phyloP scores from a whole-genome alignment of 1,140 invertebrate genomes.

The Delia radicum region DNA sequence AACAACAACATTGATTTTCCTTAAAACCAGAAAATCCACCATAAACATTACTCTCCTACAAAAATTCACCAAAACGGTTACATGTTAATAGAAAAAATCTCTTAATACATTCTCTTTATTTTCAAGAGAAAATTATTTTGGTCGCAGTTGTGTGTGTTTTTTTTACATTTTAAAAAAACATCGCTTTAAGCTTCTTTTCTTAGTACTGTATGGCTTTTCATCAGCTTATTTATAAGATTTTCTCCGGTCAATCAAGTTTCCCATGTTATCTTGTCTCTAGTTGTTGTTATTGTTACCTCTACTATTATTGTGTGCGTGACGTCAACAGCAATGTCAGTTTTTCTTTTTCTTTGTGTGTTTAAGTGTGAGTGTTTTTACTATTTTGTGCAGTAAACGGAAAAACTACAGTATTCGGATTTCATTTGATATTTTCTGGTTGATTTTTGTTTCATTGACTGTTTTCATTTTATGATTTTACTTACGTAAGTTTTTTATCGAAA shows the following conservation, averaged over 20 bases:
- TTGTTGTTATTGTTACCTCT: background rate
- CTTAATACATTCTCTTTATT: too few species aligned
- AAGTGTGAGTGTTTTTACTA: background rate
- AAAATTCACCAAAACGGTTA: background rate
- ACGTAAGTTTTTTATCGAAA: background rate
- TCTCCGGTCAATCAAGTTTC: background rate
- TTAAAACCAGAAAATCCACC: background rate
- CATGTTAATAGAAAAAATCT: too few species aligned
- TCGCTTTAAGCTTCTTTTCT: background rate
- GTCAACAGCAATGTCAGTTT: background rate
- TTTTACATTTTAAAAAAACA: background rate
- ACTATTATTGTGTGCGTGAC: background rate
- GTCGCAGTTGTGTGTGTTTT: too few species aligned
- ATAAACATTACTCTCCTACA: background rate
- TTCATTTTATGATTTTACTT: background rate
- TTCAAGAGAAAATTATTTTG: too few species aligned
- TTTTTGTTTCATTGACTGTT: background rate
- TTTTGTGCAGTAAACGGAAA: background rate
- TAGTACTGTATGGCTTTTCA: background rate
- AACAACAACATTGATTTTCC: background rate
- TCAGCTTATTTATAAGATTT: conserved; percentile 2
- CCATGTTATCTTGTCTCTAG: background rate
- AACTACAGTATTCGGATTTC: background rate
- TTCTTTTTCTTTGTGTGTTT: background rate
- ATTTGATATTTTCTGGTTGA: background rate